A percentile compares a stretch with the other conserved stretches of the same genome.
These are phyloP conservation scores for Bhutanitis thaidina DNA, from an alignment of 2,888 invertebrate species.

Conservation along the genomic window DNA sequence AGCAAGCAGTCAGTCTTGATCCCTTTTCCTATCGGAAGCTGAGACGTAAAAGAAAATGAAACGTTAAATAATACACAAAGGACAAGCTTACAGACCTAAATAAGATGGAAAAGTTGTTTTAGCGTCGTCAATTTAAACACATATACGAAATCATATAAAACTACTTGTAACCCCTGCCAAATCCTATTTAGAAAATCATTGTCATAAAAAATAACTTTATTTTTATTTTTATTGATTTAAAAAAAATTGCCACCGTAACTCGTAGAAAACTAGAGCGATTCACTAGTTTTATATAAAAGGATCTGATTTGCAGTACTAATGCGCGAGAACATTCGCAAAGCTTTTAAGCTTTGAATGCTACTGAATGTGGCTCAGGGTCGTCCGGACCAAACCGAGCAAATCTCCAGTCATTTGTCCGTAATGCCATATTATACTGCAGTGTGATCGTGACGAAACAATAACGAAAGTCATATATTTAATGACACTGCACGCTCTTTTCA, in stretches of 20 bases:
- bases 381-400: constrained; percentile 6
- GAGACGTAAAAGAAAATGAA: not conserved
- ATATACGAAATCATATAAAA: too few species aligned
- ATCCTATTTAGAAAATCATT: too few species aligned
- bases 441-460: constrained; percentile 6
- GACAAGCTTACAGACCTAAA: too few species aligned
- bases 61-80: not conserved
- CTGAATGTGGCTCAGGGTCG: constrained; percentile 16
- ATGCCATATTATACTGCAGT: constrained; percentile 7
- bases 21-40: constrained; percentile 5
- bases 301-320: constrained; percentile 4
- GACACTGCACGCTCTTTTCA: not conserved
- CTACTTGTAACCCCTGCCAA: too few species aligned
- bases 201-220: too few species aligned
- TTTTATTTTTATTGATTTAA: too few species aligned
- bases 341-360: constrained; percentile 9
- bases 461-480: constrained; percentile 6
- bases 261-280: too few species aligned
- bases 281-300: too few species aligned
- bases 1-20: constrained; percentile 12
- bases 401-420: constrained; percentile 4
- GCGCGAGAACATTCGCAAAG: constrained; percentile 1
- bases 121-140: too few species aligned
- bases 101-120: too few species aligned
- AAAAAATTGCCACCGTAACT: too few species aligned